phyloP scores from a whole-genome alignment of 2,888 invertebrate genomes.

The Heterodera filipjevi region DNA sequence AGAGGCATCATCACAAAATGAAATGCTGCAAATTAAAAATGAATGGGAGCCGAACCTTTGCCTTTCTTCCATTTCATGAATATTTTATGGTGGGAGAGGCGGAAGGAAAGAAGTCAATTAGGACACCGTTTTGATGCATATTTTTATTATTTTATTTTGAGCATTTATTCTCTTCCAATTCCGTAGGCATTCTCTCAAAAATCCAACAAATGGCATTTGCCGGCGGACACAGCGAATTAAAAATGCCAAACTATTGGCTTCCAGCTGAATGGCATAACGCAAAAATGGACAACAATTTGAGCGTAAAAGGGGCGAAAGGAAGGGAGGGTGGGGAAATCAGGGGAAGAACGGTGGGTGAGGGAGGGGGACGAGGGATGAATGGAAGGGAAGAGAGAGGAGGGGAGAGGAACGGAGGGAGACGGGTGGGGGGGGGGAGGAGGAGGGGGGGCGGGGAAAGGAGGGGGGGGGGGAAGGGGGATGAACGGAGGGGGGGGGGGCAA shows the following conservation, averaged over 20 bases:
- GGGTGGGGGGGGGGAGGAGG: background rate
- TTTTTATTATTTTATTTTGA: background rate
- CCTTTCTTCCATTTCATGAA: background rate
- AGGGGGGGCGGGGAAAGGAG: background rate
- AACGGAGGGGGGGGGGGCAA: too few relatives aligned
- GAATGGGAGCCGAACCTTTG: background rate
- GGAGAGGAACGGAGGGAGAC: background rate
- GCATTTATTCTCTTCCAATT: background rate
- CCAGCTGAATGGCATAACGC: conserved; percentile 12
- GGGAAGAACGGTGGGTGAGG: background rate
- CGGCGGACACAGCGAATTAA: conserved; percentile 6
- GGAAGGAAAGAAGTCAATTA: background rate
- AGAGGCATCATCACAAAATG: background rate
- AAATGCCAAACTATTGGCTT: conserved; percentile 10
- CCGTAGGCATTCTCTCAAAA: background rate
- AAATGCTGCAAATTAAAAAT: background rate
- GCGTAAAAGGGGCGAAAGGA: background rate
- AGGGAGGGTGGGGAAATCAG: background rate
- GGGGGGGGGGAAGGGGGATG: too few relatives aligned
- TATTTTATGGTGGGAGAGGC: background rate
- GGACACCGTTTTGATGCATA: background rate
- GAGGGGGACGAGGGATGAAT: too few relatives aligned
- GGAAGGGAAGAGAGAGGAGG: too few relatives aligned
- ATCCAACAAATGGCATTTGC: background rate
- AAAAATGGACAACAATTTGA: conserved; percentile 5